Evolutionary conservation across 2,888 invertebrate genomes (phyloP).

Genomic region (Physocephala rufipes): DNA sequence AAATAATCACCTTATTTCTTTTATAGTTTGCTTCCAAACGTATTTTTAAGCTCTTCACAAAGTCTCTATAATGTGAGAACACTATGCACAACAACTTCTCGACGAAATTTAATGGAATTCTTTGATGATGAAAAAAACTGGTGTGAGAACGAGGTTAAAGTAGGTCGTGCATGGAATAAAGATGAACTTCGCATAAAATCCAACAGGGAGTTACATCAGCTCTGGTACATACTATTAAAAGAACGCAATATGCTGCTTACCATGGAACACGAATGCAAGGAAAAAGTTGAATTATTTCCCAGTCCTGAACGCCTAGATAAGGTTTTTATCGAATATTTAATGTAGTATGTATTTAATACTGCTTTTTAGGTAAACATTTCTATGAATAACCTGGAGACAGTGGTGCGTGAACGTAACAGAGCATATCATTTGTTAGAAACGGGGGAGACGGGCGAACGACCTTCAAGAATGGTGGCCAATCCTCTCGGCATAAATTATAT

Average conservation of each 20-base stretch:
- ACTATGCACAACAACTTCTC: constrained; percentile 36
- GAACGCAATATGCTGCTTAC: constrained; percentile 97
- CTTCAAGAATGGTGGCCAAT: constrained; percentile 70
- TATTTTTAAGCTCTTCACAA: neutral
- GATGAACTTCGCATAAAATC: constrained; percentile 95
- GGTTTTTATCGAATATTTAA: constrained; percentile 58
- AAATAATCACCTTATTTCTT: neutral
- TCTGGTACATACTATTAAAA: constrained; percentile 92
- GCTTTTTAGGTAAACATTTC: constrained; percentile 78
- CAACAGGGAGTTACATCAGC: constrained; percentile 93
- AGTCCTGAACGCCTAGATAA: constrained; percentile 94
- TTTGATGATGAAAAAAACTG: constrained; percentile 89
- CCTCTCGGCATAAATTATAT: constrained; percentile 72
- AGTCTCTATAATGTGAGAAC: constrained; percentile 53
- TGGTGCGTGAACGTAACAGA: constrained; percentile 90
- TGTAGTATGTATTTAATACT: neutral
- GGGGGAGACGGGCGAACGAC: constrained; percentile 83
- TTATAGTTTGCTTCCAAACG: neutral
- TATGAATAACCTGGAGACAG: constrained; percentile 91
- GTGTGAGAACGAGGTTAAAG: constrained; percentile 77
- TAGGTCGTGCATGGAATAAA: constrained; percentile 85
- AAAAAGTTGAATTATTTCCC: constrained; percentile 77
- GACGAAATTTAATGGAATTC: constrained; percentile 78
- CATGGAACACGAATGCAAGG: constrained; percentile 87
- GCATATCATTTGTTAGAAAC: constrained; percentile 92